Conservation (phyloP, 2,797 vertebrate species). For the Rhynchonycteris naso region DNA sequence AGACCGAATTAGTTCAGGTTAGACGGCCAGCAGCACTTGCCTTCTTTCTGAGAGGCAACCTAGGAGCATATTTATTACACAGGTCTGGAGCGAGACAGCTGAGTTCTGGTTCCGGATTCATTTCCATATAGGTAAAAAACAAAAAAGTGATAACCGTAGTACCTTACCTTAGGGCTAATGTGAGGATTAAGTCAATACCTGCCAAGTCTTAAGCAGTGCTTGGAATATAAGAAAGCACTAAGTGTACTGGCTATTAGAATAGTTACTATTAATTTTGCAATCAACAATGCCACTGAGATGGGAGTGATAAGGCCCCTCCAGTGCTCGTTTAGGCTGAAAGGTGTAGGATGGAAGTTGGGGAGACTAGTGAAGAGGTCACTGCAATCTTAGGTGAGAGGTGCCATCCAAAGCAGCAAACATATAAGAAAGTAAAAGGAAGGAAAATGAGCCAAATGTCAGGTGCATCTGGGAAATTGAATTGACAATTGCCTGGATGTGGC, state of each 20-base stretch:
- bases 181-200: background rate
- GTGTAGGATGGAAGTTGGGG: background rate
- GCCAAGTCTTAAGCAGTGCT: background rate
- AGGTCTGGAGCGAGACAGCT: background rate
- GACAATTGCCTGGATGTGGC: background rate
- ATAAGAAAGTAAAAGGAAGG: background rate
- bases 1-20: background rate
- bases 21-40: background rate
- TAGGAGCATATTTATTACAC: background rate
- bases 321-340: background rate
- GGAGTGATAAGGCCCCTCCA: background rate
- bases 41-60: background rate
- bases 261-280: background rate
- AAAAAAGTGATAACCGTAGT: background rate
- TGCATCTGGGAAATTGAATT: background rate
- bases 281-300: background rate
- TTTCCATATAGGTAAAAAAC: background rate
- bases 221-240: background rate
- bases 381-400: slow-evolving; percentile 21
- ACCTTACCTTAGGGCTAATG: background rate
- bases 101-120: background rate
- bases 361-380: background rate
- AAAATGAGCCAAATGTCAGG: background rate
- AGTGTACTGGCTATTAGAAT: background rate
- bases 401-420: background rate